These are phyloP conservation scores for Simalia tracyae DNA, from an alignment of 2,797 vertebrate species.

Conservation along the genomic window DNA sequence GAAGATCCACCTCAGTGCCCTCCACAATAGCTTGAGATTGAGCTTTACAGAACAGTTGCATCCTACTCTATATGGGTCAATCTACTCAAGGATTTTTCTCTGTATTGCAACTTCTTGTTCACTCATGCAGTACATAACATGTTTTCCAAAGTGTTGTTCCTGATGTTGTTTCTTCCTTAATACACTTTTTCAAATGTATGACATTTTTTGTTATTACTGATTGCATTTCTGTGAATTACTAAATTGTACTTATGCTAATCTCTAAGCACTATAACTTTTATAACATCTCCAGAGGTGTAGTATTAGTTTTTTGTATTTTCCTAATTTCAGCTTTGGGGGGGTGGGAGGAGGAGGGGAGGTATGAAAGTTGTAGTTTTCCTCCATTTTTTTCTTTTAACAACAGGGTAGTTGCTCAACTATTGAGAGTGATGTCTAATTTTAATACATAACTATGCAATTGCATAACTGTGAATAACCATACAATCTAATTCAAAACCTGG, in stretches of 20 bases:
- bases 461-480: not conserved
- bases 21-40: not conserved
- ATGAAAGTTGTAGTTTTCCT: too few relatives aligned
- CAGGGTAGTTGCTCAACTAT: not conserved
- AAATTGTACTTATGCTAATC: not conserved
- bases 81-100: too few relatives aligned
- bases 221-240: not conserved
- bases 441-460: not conserved
- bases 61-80: not conserved
- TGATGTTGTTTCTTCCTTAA: not conserved
- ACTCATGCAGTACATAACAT: too few relatives aligned
- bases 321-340: too few relatives aligned
- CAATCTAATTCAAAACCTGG: not conserved
- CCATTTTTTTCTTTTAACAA: too few relatives aligned
- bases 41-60: not conserved
- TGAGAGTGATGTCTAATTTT: not conserved
- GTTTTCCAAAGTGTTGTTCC: not conserved
- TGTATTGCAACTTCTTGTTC: too few relatives aligned
- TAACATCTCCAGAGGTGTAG: too few relatives aligned
- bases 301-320: too few relatives aligned
- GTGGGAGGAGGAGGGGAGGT: too few relatives aligned
- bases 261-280: not conserved
- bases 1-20: too few relatives aligned
- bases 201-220: not conserved
- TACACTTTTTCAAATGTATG: not conserved